Conservation (phyloP, 2,888 invertebrate species). For the Ommatoiulus sabulosus region DNA sequence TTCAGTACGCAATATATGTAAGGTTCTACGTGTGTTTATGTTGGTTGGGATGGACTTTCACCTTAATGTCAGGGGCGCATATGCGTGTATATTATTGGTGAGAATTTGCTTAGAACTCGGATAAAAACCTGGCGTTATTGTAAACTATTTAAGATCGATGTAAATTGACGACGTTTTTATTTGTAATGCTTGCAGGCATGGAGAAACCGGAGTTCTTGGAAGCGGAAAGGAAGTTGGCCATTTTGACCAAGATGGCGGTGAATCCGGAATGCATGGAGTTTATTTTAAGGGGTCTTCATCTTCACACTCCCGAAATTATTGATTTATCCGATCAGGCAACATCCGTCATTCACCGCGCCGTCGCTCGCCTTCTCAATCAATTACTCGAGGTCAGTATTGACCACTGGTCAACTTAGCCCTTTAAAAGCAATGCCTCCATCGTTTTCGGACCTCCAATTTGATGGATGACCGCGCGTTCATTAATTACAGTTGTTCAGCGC, state of each 20-base stretch:
- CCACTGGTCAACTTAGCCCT: too few relatives aligned
- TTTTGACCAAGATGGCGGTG: constrained; percentile 71
- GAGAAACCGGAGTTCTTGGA: constrained; percentile 64
- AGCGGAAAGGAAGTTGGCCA: constrained; percentile 71
- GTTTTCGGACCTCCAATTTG: too few relatives aligned
- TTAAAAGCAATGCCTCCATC: not conserved
- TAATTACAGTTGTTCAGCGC: not conserved
- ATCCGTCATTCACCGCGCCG: constrained; percentile 67
- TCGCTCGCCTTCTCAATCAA: constrained; percentile 70
- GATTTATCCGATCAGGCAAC: constrained; percentile 68
- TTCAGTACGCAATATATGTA: too few relatives aligned
- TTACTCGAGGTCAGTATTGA: constrained; percentile 67
- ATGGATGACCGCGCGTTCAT: not conserved
- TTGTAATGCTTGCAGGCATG: constrained; percentile 37
- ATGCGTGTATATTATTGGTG: too few relatives aligned
- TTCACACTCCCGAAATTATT: constrained; percentile 68
- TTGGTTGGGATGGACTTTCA: too few relatives aligned
- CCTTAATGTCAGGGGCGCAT: too few relatives aligned
- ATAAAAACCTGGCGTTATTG: too few relatives aligned
- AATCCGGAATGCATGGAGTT: constrained; percentile 73
- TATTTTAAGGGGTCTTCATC: constrained; percentile 70
- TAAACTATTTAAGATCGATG: too few relatives aligned
- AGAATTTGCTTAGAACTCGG: too few relatives aligned
- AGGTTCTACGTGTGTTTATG: too few relatives aligned
- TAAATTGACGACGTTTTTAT: too few relatives aligned